Evolutionary conservation across 2,113 vertebrate species (phyloP).

Genomic region (Grallaria varia): DNA sequence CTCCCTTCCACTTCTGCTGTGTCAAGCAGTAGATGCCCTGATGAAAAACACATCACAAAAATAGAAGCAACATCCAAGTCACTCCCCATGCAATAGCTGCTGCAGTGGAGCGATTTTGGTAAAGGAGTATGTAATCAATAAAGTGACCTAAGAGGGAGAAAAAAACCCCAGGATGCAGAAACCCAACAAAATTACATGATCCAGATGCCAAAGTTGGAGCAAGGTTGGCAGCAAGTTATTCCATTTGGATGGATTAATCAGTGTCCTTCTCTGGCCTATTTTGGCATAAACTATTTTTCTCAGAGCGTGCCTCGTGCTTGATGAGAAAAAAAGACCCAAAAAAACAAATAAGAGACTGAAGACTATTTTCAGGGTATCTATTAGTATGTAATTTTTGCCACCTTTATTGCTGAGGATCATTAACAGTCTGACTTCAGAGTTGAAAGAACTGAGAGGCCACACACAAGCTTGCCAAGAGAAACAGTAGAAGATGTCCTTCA

Average conservation of each 20-base stretch:
- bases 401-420: neutral
- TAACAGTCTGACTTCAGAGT: conserved; percentile 12
- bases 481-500: neutral
- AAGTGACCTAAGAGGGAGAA: neutral
- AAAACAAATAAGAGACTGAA: neutral
- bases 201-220: neutral
- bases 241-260: conserved; percentile 8
- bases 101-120: neutral
- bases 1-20: neutral
- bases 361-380: neutral
- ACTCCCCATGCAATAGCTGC: neutral
- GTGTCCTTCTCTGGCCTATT: neutral
- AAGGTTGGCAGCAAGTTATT: neutral
- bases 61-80: neutral
- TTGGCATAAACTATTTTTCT: neutral
- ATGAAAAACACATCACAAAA: neutral
- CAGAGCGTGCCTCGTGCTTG: neutral
- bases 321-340: neutral
- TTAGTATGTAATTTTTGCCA: neutral
- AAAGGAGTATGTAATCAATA: neutral
- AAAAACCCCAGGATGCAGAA: neutral
- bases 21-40: neutral
- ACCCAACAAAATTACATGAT: neutral
- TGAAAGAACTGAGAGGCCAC: neutral
- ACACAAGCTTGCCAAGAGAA: neutral